Conservation (phyloP, 2,113 vertebrate genomes). For the Platanista minor region DNA sequence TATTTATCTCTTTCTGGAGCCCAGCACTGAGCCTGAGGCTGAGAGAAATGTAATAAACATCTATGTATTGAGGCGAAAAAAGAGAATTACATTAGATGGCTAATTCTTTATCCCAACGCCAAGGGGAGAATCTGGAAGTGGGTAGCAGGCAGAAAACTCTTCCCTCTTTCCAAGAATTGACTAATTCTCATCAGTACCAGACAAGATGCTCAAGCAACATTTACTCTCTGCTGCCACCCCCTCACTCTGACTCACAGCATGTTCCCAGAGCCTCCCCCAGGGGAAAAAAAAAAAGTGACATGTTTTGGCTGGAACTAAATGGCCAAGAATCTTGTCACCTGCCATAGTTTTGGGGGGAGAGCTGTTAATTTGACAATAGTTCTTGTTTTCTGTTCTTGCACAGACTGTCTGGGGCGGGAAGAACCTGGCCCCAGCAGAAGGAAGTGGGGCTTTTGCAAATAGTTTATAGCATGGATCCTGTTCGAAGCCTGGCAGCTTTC, state of each 20-base stretch:
- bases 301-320: conserved; percentile 81
- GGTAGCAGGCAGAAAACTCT: not conserved
- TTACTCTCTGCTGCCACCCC: conserved; percentile 60
- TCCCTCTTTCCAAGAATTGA: conserved; percentile 63
- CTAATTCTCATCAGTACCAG: conserved; percentile 38
- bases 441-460: not conserved
- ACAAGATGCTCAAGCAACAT: conserved; percentile 60
- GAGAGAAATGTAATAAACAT: not conserved
- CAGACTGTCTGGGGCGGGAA: not conserved
- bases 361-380: conserved; percentile 65
- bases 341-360: conserved; percentile 65
- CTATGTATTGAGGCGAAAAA: not conserved
- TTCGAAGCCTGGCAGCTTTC: not conserved
- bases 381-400: conserved; percentile 52
- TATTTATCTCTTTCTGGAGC: not conserved
- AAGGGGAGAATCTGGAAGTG: conserved; percentile 1
- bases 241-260: conserved; percentile 77
- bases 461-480: not conserved
- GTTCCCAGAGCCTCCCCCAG: conserved; percentile 73
- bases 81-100: not conserved
- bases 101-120: not conserved
- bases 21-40: not conserved
- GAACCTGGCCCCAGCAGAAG: conserved; percentile 4
- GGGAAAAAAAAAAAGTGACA: conserved; percentile 74
- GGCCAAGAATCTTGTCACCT: conserved; percentile 81